Conservation (phyloP, 2,797 vertebrate species). For the Acanthurus tractus region DNA sequence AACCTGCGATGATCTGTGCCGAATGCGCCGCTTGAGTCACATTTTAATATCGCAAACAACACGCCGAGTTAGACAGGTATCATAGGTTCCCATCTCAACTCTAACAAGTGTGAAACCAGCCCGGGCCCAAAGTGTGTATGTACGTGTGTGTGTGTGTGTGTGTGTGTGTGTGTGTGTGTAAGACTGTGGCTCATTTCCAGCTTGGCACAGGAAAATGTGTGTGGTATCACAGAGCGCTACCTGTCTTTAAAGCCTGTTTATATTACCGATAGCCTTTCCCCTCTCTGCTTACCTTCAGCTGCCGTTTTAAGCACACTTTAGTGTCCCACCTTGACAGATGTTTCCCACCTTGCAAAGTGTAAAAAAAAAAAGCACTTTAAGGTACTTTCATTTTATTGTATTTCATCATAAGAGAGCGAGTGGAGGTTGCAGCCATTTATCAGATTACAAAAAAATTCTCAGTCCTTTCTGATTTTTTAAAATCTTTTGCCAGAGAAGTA, state of each 20-base stretch:
- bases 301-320: neutral
- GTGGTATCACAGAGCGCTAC: neutral
- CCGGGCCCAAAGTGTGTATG: neutral
- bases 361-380: neutral
- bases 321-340: neutral
- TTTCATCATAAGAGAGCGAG: neutral
- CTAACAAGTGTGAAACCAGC: slow-evolving; percentile 5
- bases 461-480: no score
- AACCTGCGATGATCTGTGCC: slow-evolving; percentile 34
- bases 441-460: no score
- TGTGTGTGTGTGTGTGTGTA: slow-evolving; percentile 6
- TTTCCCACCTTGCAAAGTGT: neutral
- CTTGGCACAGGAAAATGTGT: neutral
- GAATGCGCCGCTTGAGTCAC: slow-evolving; percentile 4
- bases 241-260: slow-evolving; percentile 1
- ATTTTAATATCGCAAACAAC: slow-evolving; percentile 29
- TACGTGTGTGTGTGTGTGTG: no score
- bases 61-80: slow-evolving; percentile 4
- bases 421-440: neutral
- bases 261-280: neutral
- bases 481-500: no score
- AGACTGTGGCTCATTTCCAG: slow-evolving; percentile 6
- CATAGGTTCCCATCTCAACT: neutral
- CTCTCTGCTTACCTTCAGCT: neutral
- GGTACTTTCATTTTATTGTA: slow-evolving; percentile 1